Base-by-base conservation (phyloP, 1,140 invertebrate genomes). In the Cydia splendana region DNA sequence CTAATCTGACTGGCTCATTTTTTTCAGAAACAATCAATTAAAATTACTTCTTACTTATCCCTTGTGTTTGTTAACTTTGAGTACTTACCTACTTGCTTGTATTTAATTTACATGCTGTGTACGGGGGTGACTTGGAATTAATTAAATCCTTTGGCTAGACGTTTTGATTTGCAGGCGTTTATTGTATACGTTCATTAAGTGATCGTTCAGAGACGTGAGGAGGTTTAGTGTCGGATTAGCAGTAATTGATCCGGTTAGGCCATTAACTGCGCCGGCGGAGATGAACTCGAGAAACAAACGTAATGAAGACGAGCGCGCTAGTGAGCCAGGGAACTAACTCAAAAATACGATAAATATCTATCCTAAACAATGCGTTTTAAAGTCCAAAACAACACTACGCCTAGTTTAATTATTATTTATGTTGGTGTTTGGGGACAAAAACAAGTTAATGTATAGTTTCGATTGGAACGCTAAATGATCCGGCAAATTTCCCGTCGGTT, bases 191-290 rank as follows among this genome's bases (percentile, higher is more conserved):
- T 62, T 62, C 57, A 24, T 62, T 24, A 62, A 62, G 57, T 24
- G 18, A 12, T 62, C 57, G 57, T 62, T 62, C 2, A 10, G 57
- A 15, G 20, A 13, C 65, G 38, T 10, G 24, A 10, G 24, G 9
- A 10, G 20, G 7, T 28, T 69, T 30, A 69, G 24, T 71, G 67
- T 30, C 67, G 67, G 67, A 71, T 71, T 71, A 71, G 67, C 15
- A 15, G 67, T 71, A 71, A 71, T 71, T 71, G 38, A 71, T 71
- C 38, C 30, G 67, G 67, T 34, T 12, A 71, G 67, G 28, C 13
- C 38, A 34, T 34, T 34, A 34, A 38, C 57, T 20, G 53, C 4
- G 15, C 48, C 15, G 15, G 12, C 13, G 48, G 7, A 42, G 38
- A 42, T 42, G 7, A 51, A 51, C 48, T 4, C 48, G 4, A 51